Evolutionary conservation across 2,797 vertebrate species (phyloP).

Genomic region (Myotis pilosus): DNA sequence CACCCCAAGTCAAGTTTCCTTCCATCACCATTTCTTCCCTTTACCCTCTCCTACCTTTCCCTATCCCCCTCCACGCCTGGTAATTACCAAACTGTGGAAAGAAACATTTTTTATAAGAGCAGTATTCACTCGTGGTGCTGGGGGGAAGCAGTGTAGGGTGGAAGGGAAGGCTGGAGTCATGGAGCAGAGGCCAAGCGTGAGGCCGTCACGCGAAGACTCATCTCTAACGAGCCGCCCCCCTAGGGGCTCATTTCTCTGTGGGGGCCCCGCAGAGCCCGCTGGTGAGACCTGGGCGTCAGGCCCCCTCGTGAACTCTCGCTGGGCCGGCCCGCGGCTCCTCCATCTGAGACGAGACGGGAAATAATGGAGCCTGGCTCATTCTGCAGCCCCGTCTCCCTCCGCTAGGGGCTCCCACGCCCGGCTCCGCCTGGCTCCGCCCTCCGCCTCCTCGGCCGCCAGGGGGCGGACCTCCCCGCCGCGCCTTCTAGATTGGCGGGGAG

Average conservation of each 20-base stretch:
- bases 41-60: not conserved
- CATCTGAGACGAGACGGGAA: not conserved
- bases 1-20: not conserved
- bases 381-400: not conserved
- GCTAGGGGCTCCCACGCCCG: not conserved
- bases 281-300: not conserved
- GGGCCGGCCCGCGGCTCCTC: not conserved
- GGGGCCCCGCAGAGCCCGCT: not conserved
- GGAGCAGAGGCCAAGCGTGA: not conserved
- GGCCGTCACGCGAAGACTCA: not conserved
- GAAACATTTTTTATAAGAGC: not conserved
- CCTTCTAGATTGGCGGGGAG: constrained; percentile 60
- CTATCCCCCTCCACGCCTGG: not conserved
- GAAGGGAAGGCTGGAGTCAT: not conserved
- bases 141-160: not conserved
- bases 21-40: not conserved
- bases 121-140: not conserved
- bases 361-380: not conserved
- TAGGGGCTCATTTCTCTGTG: not conserved
- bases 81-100: not conserved
- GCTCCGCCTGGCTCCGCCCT: not conserved
- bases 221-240: not conserved
- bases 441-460: not conserved
- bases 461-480: constrained; percentile 36
- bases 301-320: not conserved